These are phyloP conservation scores for Calidris pygmaea DNA, from an alignment of 2,113 vertebrate genomes.

Conservation along the genomic window DNA sequence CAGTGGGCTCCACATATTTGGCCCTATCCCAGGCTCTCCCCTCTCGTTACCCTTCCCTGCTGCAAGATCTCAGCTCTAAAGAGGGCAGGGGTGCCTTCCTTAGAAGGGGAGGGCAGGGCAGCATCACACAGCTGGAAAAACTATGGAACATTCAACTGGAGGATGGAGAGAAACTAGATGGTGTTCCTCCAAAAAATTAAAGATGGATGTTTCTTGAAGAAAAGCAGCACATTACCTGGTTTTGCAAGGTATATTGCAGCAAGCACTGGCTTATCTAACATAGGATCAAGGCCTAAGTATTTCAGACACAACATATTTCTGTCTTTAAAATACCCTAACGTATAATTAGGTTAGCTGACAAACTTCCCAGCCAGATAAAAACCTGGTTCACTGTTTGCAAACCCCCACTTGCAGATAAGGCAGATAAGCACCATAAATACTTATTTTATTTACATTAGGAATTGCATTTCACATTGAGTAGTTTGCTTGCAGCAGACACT, in stretches of 20 bases:
- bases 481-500: constrained; percentile 41
- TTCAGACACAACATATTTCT: constrained; percentile 38
- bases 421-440: constrained; percentile 52
- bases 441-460: constrained; percentile 61
- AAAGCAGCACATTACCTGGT: neutral
- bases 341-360: constrained; percentile 55
- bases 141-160: neutral
- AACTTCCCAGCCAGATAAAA: constrained; percentile 58
- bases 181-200: constrained; percentile 5
- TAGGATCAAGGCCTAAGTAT: constrained; percentile 33
- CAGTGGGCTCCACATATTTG: neutral
- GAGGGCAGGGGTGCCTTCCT: neutral
- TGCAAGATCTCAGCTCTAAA: neutral
- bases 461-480: constrained; percentile 11
- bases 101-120: neutral
- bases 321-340: constrained; percentile 41
- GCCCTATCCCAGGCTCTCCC: neutral
- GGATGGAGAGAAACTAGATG: neutral
- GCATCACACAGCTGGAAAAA: neutral
- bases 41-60: neutral
- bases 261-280: constrained; percentile 45
- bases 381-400: constrained; percentile 40
- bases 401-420: constrained; percentile 40
- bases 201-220: neutral
- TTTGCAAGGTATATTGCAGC: constrained; percentile 7